Evolutionary conservation across 2,888 invertebrate species (phyloP), one percentile per base, ranked within the genome.

Genomic region (Erebia aethiops): DNA sequence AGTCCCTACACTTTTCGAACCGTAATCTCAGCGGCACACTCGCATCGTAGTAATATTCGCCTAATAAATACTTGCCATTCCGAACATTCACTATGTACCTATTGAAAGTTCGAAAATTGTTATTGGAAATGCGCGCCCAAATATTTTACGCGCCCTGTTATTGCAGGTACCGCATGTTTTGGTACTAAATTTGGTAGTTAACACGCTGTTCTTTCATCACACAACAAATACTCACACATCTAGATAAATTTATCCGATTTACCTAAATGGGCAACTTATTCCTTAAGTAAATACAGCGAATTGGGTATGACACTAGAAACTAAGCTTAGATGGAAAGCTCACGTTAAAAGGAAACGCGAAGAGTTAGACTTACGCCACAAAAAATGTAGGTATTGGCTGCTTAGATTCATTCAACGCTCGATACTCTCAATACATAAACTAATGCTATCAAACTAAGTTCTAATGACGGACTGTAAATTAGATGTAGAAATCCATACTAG

Each of bases 51-150:
- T 83, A 86, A 88, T 91, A 88, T 91, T 88, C 88, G 86, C 87
- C 86, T 85, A 89, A 91, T 91, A 91, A 90, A 90, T 88, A 88
- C 86, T 86, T 88, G 84, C 85, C 83, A 82, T 82, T 80, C 82
- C 84, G 79, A 84, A 85, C 86, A 83, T 85, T 85, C 81, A 79
- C 82, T 81, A 80, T 79, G 80, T 81, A 81, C 81, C 81, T 83
- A 83, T 84, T 80, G 84, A 85, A 87, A 87, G 81, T 87, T 86
- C 76, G 81, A 81, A 82, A 87, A 86, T 83, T 84, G 82, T 88
- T 88, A 87, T 88, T 87, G 86, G 84, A 88, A 86, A 84, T 80
- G 81, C 80, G 81, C 80, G 82, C 80, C 80, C 80, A 77, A 84
- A 86, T 87, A 87, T 85, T 85, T 86, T 83, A 82, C 80, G 77